A percentile compares a stretch with the other conserved stretches of the same genome.
Conservation (phyloP, 1,140 invertebrate species). For the Bombus waltoni region DNA sequence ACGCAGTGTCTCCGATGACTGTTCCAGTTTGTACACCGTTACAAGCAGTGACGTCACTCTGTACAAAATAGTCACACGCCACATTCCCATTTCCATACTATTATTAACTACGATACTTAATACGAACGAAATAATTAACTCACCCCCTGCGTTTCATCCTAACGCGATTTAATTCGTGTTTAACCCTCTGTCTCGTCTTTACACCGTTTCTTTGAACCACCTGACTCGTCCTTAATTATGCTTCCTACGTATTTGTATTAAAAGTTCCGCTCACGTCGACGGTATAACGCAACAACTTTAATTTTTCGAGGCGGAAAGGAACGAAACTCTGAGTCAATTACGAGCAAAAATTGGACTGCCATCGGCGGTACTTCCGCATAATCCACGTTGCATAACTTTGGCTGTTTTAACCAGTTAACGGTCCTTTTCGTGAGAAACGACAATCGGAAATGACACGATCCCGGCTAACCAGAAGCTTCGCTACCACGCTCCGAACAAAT, state of each 20-base stretch:
- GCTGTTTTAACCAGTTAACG: not conserved
- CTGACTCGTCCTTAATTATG: not conserved
- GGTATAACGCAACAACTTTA: not conserved
- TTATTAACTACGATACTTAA: not conserved
- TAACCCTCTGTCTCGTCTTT: not conserved
- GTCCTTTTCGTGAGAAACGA: slow-evolving; percentile 70
- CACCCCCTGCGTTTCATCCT: not conserved
- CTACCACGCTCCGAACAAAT: slow-evolving; percentile 48
- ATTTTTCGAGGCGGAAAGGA: not conserved
- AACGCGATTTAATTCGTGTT: not conserved
- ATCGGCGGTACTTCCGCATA: slow-evolving; percentile 27
- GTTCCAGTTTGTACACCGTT: not conserved
- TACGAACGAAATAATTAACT: not conserved
- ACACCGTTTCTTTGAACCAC: not conserved
- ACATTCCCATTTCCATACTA: not conserved
- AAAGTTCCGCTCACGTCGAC: not conserved
- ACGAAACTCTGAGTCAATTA: slow-evolving; percentile 44
- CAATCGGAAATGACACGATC: slow-evolving; percentile 73
- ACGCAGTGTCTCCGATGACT: not conserved
- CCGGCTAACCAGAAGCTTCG: slow-evolving; percentile 49
- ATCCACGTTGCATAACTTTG: slow-evolving; percentile 43
- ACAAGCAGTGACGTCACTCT: not conserved
- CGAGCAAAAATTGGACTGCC: slow-evolving; percentile 47
- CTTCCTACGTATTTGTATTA: too few species aligned
- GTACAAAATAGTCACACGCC: not conserved